phyloP scores from a whole-genome alignment of 2,113 vertebrate genomes.

The Chascanopsetta lugubris region DNA sequence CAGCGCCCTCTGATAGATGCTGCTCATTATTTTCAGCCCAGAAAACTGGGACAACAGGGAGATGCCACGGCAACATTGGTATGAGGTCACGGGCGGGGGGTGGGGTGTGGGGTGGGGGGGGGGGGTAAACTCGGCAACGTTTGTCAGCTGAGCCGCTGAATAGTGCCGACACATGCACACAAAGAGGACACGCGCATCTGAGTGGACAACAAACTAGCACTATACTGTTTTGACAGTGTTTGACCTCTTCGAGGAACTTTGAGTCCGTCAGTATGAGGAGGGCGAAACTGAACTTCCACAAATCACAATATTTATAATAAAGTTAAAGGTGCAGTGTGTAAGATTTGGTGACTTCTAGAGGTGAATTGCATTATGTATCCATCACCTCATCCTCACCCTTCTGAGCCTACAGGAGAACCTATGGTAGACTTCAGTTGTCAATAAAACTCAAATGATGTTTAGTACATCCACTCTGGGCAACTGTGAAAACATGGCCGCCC shows the following conservation, averaged over 20 bases:
- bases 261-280: background rate
- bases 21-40: slow-evolving; percentile 75
- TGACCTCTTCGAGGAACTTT: background rate
- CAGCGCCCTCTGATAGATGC: slow-evolving; percentile 74
- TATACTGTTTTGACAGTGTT: background rate
- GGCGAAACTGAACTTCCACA: background rate
- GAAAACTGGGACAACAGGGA: slow-evolving; percentile 70
- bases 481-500: too few species aligned
- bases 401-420: too few species aligned
- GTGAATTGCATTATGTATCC: too few species aligned
- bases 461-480: too few species aligned
- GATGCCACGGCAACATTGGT: slow-evolving; percentile 55
- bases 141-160: slow-evolving; percentile 49
- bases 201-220: slow-evolving; percentile 10
- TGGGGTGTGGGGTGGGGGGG: slow-evolving; percentile 56
- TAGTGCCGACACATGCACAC: slow-evolving; percentile 8
- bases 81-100: slow-evolving; percentile 55
- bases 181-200: slow-evolving; percentile 8
- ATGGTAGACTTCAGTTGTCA: too few species aligned
- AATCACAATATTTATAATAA: too few species aligned
- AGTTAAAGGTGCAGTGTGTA: too few species aligned
- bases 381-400: too few species aligned
- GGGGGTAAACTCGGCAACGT: slow-evolving; percentile 38
- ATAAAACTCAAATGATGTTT: too few species aligned
- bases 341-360: too few species aligned